Base-by-base conservation (phyloP, 2,888 invertebrate genomes). In the Amphipoea lucens region DNA sequence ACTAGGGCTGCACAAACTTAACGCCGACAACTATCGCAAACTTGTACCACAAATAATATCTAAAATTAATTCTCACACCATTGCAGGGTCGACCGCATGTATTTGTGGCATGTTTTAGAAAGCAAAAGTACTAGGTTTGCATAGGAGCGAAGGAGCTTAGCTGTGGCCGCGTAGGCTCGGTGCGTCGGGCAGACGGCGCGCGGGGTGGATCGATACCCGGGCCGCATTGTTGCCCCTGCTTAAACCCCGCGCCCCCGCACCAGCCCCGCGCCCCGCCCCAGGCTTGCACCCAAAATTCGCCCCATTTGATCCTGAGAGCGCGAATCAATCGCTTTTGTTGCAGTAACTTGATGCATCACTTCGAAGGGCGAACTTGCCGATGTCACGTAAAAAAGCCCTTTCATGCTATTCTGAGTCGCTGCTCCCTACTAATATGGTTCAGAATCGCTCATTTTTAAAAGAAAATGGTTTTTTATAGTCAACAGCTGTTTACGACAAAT, bases 241-340 rank as follows among this genome's bases (percentile, higher is more conserved):
- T 90, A 89, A 90, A 87, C 89, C 91, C 90, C 89, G 78, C 76
- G 71, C 74, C 82, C 84, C 83, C 91, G 90, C 91, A 92, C 87
- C 82, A 89, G 87, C 89, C 93, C 88, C 92, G 89, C 90, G 89
- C 91, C 92, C 92, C 91, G 92, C 92, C 92, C 93, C 85, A 91
- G 87, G 90, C 93, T 92, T 93, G 93, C 95, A 94, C 94, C 95
- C 94, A 88, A 95, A 96, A 94, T 96, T 96, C 95, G 96, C 96
- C 96, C 96, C 94, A 95, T 95, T 96, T 95, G 95, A 95, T 96
- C 95, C 95, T 92, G 93, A 94, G 94, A 93, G 94, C 92, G 91
- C 93, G 94, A 95, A 95, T 96, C 96, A 96, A 96, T 96, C 94
- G 95, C 94, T 94, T 96, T 96, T 95, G 96, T 95, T 96, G 96